phyloP scores from a whole-genome alignment of 1,140 invertebrate species.

The Chrysopa pallens region DNA sequence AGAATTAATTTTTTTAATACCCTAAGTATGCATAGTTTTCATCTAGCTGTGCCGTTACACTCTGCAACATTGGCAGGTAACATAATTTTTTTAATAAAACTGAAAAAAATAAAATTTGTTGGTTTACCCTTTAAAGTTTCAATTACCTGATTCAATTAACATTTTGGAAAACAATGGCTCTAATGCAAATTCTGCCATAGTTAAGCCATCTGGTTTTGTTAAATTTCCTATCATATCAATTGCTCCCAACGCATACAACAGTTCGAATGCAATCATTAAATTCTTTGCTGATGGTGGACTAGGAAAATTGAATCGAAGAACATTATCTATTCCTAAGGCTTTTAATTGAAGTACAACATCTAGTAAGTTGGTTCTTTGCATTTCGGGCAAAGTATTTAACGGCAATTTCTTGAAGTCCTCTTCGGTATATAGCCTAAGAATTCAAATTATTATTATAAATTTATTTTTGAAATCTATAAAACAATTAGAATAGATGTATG shows the following conservation, averaged over 20 bases:
- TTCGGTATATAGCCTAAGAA: slow-evolving; percentile 56
- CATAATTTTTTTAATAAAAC: too few species aligned
- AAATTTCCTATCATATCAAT: slow-evolving; percentile 66
- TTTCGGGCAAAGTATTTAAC: slow-evolving; percentile 68
- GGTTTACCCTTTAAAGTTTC: background rate
- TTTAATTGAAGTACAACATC: slow-evolving; percentile 81
- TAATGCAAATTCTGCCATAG: slow-evolving; percentile 88
- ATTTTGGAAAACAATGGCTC: slow-evolving; percentile 77
- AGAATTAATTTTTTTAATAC: too few species aligned
- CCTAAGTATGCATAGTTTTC: too few species aligned
- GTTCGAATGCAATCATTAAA: slow-evolving; percentile 70
- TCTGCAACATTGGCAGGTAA: too few species aligned
- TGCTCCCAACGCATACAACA: slow-evolving; percentile 72
- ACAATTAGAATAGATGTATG: too few species aligned
- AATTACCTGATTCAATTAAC: slow-evolving; percentile 55
- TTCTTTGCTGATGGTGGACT: slow-evolving; percentile 78
- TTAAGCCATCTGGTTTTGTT: slow-evolving; percentile 60
- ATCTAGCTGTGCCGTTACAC: too few species aligned
- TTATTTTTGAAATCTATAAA: background rate
- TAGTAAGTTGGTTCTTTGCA: slow-evolving; percentile 77
- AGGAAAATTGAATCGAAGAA: slow-evolving; percentile 67
- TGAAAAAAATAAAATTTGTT: too few species aligned
- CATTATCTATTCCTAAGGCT: slow-evolving; percentile 86
- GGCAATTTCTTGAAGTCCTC: slow-evolving; percentile 52
- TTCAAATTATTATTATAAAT: slow-evolving; percentile 1